Evolutionary conservation across 2,888 invertebrate species (phyloP), one percentile per base, ranked within the genome.

Genomic region (Cheilosia vernalis): DNA sequence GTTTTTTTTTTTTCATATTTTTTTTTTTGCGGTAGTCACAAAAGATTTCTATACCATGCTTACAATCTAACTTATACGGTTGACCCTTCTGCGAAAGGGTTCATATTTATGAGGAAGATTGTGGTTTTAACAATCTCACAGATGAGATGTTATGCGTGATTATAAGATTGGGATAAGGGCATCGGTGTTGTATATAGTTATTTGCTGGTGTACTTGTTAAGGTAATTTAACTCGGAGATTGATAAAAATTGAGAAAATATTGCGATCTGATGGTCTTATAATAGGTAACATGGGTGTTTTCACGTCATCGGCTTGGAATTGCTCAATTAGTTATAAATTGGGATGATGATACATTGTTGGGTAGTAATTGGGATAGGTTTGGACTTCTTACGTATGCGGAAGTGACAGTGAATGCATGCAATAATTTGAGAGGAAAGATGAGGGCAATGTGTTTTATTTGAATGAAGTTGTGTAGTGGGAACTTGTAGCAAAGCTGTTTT

Each of bases 101-200:
- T 84, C 84, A 80, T 47, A 19, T 44, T 64, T 67, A 64, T 58
- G 40, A 69, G 40, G 67, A 84, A 83, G 73, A 79, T 83, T 83
- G 74, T 84, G 74, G 79, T 79, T 78, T 78, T 63, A n/a, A 70
- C 74, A 74, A 84, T 84, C 69, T 84, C 42, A 67, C 78, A 78
- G 78, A 78, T 79, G 67, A 79, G 79, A 79, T 83, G 47, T 58
- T 73, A 79, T 80, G 74, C n/a, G 44, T 66, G 74, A 80, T 76
- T 66, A 74, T 61, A 49, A 70, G 73, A 67, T 40, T 58, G 74
- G 74, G 42, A 80, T 80, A 81, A 76, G 81, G 58, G 83, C 55
- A 49, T 30, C 24, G 24, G 21, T 37, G 58, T 13, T 60, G 60
- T 9, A 30, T 30, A 9, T 30, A 30, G 42, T 61, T 67, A 74